Base-by-base conservation (phyloP, 1,140 invertebrate species). In the Saccostrea echinata region DNA sequence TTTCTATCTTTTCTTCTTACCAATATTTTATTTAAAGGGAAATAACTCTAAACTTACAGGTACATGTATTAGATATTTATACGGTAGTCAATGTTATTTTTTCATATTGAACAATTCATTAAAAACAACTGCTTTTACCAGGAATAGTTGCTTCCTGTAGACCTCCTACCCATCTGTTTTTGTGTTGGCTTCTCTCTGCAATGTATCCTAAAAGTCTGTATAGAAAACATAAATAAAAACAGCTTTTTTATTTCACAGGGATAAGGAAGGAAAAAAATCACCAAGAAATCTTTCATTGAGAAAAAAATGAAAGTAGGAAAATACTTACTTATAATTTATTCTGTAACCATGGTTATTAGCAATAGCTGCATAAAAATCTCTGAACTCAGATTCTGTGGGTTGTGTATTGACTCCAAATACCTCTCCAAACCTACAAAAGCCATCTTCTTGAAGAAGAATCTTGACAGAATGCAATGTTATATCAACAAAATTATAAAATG, bases 111-210 rank as follows among this genome's bases (percentile, higher is more conserved):
- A 43, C 43, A 43, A 43, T 43, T 43, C 6, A 43, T 43, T 6
- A 43, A 4, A 43, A 43, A 43, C 2, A 2, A 6, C 35, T 43
- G 35, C 43, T 6, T 61, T 88, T 91, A 90, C 94, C 90, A 88
- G 91, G 92, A 21, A 94, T 76, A 6, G 82, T 51, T n/a, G 91
- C 87, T n/a, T 89, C 84, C 83, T 92, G 90, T 11, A 95, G 84
- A 24, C 91, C 92, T 35, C 91, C 91, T 52, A 94, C 93, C 94
- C 94, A 94, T 87, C 92, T 91, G 13, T 92, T 91, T 88, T 93
- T 93, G 88, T 92, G 84, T n/a, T 84, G 84, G 27, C 85, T 61
- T 61, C 93, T 89, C 81, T 93, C 92, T 68, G 84, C 71, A 18
- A 93, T 90, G 53, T 92, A 93, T 21, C 90, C 85, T 3, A 93